Evolutionary conservation across 2,797 vertebrate species (phyloP), one percentile per base, ranked within the genome.

Genomic region (Eptatretus atami): DNA sequence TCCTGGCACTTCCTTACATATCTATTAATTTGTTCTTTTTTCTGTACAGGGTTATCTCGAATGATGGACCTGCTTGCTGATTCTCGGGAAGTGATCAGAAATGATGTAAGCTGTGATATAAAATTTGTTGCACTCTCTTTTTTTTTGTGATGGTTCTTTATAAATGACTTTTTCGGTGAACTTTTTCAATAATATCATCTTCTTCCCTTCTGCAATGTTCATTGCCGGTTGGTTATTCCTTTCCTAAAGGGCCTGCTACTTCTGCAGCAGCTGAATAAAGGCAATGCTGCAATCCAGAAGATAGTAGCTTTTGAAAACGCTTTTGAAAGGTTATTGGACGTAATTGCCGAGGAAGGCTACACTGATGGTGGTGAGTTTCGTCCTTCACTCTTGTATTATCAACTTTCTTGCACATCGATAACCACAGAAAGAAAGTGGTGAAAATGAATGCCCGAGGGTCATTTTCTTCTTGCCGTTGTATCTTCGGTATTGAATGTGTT

Each of bases 281-380:
- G 81, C 68, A 98, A 96, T 6, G 88, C 86, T 65, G 86, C 92
- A 69, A 98, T 96, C 73, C 92, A 98, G 79, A 98, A 96, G 74
- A 98, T 98, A 25, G 92, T 98, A 69, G 92, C 92, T 44, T 98
- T 96, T 70, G 92, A 98, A 73, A 98, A 84, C 64, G 92, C 90
- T 53, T 98, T 94, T 72, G 92, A 98, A 68, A 82, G 90, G 67
- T 81, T 96, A 63, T 72, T 98, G 63, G 88, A 98, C 70, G 90
- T 98, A 66, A 85, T 94, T 69, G 82, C 83, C 66, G 92, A 98
- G 66, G 92, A 98, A 67, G 92, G 90, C 63, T 86, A 80, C 73
- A 95, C 87, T 1, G 92, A 96, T 68, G 90, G 92, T 79, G 92
- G 92, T 96, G 77, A 3, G 31, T 64, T 63, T 3, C 9, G 12